These are phyloP conservation scores for Lycopodina hypogea DNA, from an alignment of 37 sponge, comb jelly and placozoan species.

Conservation along the genomic window DNA sequence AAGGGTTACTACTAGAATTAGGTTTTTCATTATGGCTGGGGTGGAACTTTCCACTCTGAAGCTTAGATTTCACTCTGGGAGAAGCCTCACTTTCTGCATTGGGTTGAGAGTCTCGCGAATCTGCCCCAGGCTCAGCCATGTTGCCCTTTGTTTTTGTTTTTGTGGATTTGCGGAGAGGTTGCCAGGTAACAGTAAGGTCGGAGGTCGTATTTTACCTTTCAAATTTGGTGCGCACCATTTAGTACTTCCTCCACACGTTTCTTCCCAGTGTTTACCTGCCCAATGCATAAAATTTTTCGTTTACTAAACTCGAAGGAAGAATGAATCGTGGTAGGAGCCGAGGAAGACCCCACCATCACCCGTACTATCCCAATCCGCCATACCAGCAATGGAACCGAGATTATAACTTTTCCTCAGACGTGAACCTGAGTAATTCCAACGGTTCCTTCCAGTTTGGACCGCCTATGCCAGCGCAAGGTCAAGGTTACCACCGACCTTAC, in stretches of 20 bases:
- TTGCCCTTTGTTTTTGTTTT: background rate
- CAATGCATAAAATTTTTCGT: background rate
- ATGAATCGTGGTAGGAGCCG: background rate
- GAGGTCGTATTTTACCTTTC: background rate
- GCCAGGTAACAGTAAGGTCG: background rate
- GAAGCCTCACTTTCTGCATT: background rate
- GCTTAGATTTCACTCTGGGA: background rate
- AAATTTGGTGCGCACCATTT: slow-evolving; percentile 1
- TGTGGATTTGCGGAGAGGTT: background rate
- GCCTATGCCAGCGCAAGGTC: background rate
- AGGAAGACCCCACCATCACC: background rate
- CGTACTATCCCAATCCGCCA: background rate
- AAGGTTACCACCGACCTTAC: background rate
- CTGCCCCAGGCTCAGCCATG: background rate
- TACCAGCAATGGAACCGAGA: background rate
- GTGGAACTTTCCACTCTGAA: background rate
- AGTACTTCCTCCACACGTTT: background rate
- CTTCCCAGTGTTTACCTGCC: background rate
- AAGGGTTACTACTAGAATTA: background rate
- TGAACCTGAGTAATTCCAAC: background rate
- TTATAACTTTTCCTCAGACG: slow-evolving; percentile 7
- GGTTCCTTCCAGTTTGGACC: slow-evolving; percentile 5
- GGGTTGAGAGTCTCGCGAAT: too few relatives aligned
- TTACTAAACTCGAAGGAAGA: background rate
- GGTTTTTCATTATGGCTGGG: background rate